Evolutionary conservation across 2,888 invertebrate species (phyloP), one percentile per base, ranked within the genome.

Genomic region (Pomacea canaliculata): DNA sequence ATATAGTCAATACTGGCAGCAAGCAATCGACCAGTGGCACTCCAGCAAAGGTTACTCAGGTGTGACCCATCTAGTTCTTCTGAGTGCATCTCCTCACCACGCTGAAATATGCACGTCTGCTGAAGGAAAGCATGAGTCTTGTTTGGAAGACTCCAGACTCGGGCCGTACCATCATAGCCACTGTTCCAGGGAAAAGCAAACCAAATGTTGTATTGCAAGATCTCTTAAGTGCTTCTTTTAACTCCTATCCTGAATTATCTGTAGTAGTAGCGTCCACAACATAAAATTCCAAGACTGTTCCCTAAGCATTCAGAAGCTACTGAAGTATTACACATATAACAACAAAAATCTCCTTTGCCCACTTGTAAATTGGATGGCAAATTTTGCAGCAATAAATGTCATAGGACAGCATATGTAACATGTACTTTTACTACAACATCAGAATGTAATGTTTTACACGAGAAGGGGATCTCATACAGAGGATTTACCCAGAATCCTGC

Each of bases 151-250:
- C 85, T 89, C 94, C 93, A 94, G 19, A 93, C 88, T 37, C 93
- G 89, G 0, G 93, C 92, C 4, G 93, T 93, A n/a, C 93, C 93
- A 87, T 94, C 94, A 85, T 92, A 93, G 0, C 93, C 93, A 85
- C 93, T 92, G 85, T 18, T 86, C 84, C 66, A 37, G 37, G 77
- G 23, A 51, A 23, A 27, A 67, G 27, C 51, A 59, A 68, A 49
- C 18, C 48, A 19, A 60, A 27, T 12, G n/a, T 19, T 48, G 4
- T 10, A 27, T 9, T 65, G 37, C 37, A 65, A 27, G 37, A 16
- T 27, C 65, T 27, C 23, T 12, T 27, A 1, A 19, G 18, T 19
- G 18, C 12, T 19, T 7, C 37, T 37, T 27, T 19, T 1, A 65
- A 65, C 23, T 27, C 4, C 12, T 65, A 37, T 65, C 23, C 12